A percentile compares a stretch with the other conserved stretches of the same genome.
These are phyloP conservation scores for Aeoliscus strigatus DNA, from an alignment of 2,797 vertebrate genomes.

Conservation along the genomic window DNA sequence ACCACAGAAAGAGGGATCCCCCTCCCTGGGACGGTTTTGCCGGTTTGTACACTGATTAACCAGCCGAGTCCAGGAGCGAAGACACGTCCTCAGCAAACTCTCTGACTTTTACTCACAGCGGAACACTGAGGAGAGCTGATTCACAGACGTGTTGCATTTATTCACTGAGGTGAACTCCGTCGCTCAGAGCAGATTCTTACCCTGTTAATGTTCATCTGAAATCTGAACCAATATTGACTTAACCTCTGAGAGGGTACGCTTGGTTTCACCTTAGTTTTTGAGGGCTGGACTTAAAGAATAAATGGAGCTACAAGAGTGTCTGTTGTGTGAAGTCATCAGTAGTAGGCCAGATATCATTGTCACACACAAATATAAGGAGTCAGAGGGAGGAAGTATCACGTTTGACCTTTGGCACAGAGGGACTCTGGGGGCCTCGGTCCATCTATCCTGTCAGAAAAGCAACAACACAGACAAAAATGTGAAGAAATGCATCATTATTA, in stretches of 20 bases:
- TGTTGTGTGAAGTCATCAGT: neutral
- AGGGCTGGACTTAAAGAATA: conserved; percentile 14
- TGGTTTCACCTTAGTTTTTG: conserved; percentile 6
- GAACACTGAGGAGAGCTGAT: too few relatives aligned
- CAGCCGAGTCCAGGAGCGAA: too few relatives aligned
- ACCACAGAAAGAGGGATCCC: too few relatives aligned
- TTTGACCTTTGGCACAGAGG: neutral
- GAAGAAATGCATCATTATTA: neutral
- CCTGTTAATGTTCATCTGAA: conserved; percentile 59
- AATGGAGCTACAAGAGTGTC: neutral
- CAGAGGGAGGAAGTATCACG: too few relatives aligned
- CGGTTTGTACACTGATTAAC: too few relatives aligned
- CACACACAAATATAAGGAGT: too few relatives aligned
- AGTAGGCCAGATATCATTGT: neutral
- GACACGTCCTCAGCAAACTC: too few relatives aligned
- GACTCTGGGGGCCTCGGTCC: neutral
- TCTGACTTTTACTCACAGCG: too few relatives aligned
- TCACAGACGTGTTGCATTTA: too few relatives aligned
- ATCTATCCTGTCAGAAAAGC: neutral
- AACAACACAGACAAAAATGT: neutral
- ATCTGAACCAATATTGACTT: conserved; percentile 52
- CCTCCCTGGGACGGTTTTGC: too few relatives aligned
- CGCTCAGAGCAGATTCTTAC: conserved; percentile 1
- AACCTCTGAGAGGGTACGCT: conserved; percentile 48
- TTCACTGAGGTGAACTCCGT: too few relatives aligned